Base-by-base conservation (phyloP, 2,888 invertebrate genomes). In the Arrhopalites spinosus region DNA sequence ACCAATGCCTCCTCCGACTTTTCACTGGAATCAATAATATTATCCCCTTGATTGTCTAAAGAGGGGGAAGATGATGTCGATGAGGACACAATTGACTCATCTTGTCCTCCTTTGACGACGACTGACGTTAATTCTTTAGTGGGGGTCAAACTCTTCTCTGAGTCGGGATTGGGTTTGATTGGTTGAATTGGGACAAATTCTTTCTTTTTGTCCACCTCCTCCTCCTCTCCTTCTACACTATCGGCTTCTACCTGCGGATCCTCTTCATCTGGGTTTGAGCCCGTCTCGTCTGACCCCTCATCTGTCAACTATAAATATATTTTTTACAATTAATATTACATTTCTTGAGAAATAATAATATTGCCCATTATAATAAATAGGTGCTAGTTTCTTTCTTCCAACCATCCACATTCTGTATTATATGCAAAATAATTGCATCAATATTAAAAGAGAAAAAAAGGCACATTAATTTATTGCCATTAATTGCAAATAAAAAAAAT, bases 221-320 rank as follows among this genome's bases (percentile, higher is more conserved):
- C 68, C 13, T 68, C 47, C n/a, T 50, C 68, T 68, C 13, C 70
- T 70, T n/a, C 30, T 15, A 17, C 30, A 13, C 29, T 45, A 13
- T 8, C 15, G 53, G 53, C n/a, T 17, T 59, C 59, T 25, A 20
- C 71, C 23, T 68, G 68, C 27, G 50, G 53, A 56, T 53, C 73
- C 13, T 56, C 56, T 47, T 72, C 69, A 75, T 72, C 29, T 69
- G 69, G 50, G 47, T 50, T 66, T 27, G 71, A 73, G 15, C 45
- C 69, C 66, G 74, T 61, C 66, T 78, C 74, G 64, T 72, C 74
- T 45, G 75, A 70, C 74, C 73, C 79, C 80, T 82, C 82, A 82
- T 82, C 82, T 82, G 80, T 82, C 82, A 81, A 82, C 82, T 82
- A 79, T 59, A 20, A 53, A 11, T n/a, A n/a, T n/a, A n/a, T 47